Evolutionary conservation across 2,113 vertebrate genomes (phyloP), one percentile per base, ranked within the genome.

Genomic region (Mystacornis crossleyi): DNA sequence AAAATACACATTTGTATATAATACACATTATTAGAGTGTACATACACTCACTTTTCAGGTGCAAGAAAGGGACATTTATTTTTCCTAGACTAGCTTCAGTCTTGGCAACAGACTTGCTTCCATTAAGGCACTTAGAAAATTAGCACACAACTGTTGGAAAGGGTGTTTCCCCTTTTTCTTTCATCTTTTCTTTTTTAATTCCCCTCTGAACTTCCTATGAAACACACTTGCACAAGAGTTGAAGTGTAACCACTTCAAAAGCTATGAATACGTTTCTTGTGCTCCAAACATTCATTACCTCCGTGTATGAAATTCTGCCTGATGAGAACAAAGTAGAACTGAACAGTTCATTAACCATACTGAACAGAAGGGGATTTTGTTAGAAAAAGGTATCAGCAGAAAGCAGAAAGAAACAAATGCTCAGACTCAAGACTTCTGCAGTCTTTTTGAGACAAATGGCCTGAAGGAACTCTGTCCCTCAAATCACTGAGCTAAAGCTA

Each of bases 191-290:
- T 77, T 62, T 74, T 54, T 72, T 24, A 84, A 81, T 70, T 67
- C 24, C 40, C 75, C 58, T 64, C 61, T 85, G 50, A 84, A 70
- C 43, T 60, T 82, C 47, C 69, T 53, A 1, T 29, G 72, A 65
- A 77, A 70, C 7, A 23, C 18, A 20, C 16, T 26, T 81, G 34
- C 48, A 71, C 55, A 91, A 50, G 1, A 61, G 47, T 74, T 72
- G 20, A 74, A 10, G 47, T n/a, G 25, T 48, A 89, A 64, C 38
- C 14, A 71, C 67, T 55, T 78, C 73, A 89, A 84, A 92, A 74
- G 54, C 47, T 72, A 78, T 34, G 38, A 60, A 36, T 38, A 60
- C 0, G 0, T 55, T 48, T 51, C 42, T 18, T 12, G 0, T 51
- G 16, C n/a, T 43, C 34, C 61, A 64, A 80, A 47, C 18, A 51